Conservation (phyloP, 2,113 vertebrate species). For the Grus americana region DNA sequence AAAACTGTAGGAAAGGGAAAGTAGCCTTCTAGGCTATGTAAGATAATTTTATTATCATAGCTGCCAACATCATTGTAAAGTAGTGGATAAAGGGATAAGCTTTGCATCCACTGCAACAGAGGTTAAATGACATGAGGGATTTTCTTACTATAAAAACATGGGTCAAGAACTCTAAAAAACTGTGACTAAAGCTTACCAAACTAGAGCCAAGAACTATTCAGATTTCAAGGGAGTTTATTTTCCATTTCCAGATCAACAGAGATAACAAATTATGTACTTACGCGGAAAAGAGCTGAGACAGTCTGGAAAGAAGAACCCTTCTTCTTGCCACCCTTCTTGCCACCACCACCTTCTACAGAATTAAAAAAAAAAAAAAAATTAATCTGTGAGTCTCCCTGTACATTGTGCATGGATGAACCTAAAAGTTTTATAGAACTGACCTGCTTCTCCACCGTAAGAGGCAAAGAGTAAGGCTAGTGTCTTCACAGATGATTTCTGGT, state of each 20-base stretch:
- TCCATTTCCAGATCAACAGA: background rate
- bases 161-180: background rate
- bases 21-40: background rate
- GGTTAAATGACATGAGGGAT: background rate
- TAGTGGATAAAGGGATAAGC: background rate
- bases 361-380: background rate
- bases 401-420: background rate
- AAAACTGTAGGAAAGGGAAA: background rate
- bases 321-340: conserved; percentile 42
- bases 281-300: conserved; percentile 48
- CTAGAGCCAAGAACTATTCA: background rate
- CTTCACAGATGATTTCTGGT: background rate
- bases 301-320: conserved; percentile 54
- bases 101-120: background rate
- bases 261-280: background rate
- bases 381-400: background rate
- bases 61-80: background rate
- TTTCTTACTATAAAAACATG: background rate
- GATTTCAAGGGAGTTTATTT: background rate
- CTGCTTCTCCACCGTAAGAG: background rate
- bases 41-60: background rate
- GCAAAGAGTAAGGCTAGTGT: background rate
- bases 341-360: background rate
- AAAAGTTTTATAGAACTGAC: background rate
- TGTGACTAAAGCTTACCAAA: background rate